A percentile compares a stretch with the other conserved stretches of the same genome.
Evolutionary conservation across 2,113 vertebrate genomes (phyloP).

Genomic region (Sylvietta virens): DNA sequence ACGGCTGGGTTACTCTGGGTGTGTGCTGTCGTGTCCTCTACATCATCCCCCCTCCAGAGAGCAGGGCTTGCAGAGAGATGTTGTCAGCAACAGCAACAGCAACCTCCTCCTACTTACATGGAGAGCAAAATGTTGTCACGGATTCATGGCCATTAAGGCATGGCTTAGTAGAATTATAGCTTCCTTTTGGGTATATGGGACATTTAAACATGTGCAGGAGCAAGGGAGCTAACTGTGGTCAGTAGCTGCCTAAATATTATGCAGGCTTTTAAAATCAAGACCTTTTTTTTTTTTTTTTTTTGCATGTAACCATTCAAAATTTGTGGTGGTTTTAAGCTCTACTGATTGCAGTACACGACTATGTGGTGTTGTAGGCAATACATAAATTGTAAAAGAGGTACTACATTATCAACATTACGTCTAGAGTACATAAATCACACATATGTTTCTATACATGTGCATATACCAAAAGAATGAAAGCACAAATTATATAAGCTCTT

Average conservation of each 20-base stretch:
- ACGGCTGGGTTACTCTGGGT: accelerated
- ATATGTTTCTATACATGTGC: no score
- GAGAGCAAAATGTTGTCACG: neutral
- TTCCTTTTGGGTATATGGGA: neutral
- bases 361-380: no score
- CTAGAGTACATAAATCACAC: neutral
- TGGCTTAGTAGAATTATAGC: neutral
- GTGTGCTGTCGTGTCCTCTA: neutral
- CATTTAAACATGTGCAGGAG: neutral
- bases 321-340: neutral
- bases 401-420: neutral
- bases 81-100: neutral
- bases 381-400: neutral
- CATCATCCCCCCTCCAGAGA: accelerated
- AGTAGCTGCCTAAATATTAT: neutral
- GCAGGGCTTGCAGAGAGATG: neutral
- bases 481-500: neutral
- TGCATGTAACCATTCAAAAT: neutral
- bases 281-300: neutral
- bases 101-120: accelerated
- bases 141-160: neutral
- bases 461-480: neutral
- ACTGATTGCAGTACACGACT: neutral
- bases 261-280: neutral
- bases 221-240: neutral